Conservation (phyloP, 2,888 invertebrate species). For the Synanthedon vespiformis region DNA sequence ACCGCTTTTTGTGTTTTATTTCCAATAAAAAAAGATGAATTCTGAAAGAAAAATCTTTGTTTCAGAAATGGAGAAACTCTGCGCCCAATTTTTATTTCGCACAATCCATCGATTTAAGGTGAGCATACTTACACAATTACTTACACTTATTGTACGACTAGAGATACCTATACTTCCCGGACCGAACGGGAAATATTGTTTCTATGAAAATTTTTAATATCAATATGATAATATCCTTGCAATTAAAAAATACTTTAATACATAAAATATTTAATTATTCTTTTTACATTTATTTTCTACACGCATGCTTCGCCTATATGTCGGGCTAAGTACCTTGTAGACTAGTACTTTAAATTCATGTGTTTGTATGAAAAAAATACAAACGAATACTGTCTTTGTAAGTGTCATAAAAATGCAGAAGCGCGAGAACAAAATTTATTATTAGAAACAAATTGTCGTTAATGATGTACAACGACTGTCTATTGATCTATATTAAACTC, state of each 20-base stretch:
- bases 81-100: constrained; percentile 58
- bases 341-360: background rate
- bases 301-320: too few species aligned
- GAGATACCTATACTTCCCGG: too few species aligned
- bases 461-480: constrained; percentile 43
- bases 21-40: background rate
- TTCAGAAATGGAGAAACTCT: constrained; percentile 66
- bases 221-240: too few species aligned
- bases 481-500: constrained; percentile 56
- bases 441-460: constrained; percentile 41
- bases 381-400: background rate
- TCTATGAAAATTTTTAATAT: too few species aligned
- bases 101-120: constrained; percentile 59
- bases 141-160: too few species aligned
- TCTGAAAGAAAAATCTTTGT: constrained; percentile 12
- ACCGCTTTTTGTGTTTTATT: background rate
- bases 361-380: background rate
- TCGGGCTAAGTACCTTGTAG: too few species aligned
- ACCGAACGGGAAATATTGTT: too few species aligned
- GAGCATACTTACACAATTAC: constrained; percentile 9
- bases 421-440: constrained; percentile 4
- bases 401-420: background rate
- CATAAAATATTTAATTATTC: too few species aligned
- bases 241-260: too few species aligned
- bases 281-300: too few species aligned